Base-by-base conservation (phyloP, 1,140 invertebrate species). In the Saccostrea echinata region DNA sequence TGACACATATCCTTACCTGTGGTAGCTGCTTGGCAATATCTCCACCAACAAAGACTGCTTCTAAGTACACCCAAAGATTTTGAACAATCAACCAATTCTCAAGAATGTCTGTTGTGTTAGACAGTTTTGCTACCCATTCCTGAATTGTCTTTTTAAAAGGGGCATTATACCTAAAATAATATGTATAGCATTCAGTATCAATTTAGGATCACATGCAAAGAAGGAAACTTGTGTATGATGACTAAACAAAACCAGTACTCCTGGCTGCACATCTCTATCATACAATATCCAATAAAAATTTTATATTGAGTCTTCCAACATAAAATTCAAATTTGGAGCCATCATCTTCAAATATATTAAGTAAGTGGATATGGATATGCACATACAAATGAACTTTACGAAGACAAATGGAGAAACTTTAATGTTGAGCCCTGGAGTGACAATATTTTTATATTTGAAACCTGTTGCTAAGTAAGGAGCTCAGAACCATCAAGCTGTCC, bases 401-500 rank as follows among this genome's bases (percentile, higher is more conserved):
- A n/a, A n/a, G n/a, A n/a, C n/a, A n/a, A n/a, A n/a, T n/a, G n/a
- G n/a, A n/a, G n/a, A n/a, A n/a, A n/a, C n/a, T n/a, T n/a, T n/a
- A n/a, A n/a, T n/a, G n/a, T n/a, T n/a, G n/a, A n/a, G n/a, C n/a
- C n/a, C n/a, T n/a, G n/a, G n/a, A n/a, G 13, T 57, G 55, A 57
- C 16, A 57, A 57, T 21, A 57, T 57, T 96, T 97, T n/a, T 21
- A 53, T 6, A 57, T 57, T 21, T 4, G 4, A 81, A 76, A 94
- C 93, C 94, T 96, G 94, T 99, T 99, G 24, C 98, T 98, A 84
- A 99, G 96, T 2, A 99, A 95, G 0, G 98, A 98, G 3, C 98
- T 97, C 0, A 99, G 95, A 81, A 99, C 96, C 98, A 99, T 99
- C 0, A 99, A 95, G 92, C 97, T 98, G 93, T 99, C 98, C 95